These are phyloP conservation scores for Telmatherina bonti DNA, from an alignment of 2,797 vertebrate genomes.

Conservation along the genomic window DNA sequence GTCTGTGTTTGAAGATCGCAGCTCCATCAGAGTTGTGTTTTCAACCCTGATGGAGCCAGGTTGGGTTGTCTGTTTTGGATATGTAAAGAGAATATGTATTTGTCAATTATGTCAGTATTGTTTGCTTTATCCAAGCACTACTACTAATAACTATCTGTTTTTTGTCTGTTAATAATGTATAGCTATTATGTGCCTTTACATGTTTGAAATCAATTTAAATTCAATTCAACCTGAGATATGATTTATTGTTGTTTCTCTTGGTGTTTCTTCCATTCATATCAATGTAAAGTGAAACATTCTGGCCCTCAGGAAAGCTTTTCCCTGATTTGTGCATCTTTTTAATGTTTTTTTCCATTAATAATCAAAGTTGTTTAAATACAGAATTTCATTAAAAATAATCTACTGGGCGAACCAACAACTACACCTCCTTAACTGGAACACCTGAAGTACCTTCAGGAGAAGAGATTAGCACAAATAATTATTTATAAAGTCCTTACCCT, in stretches of 20 bases:
- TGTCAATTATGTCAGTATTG: too few species aligned
- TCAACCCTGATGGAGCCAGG: too few species aligned
- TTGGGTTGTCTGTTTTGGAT: too few species aligned
- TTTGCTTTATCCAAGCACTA: too few species aligned
- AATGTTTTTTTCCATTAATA: neutral
- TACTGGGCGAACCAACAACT: neutral
- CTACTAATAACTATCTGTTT: too few species aligned
- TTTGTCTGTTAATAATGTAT: too few species aligned
- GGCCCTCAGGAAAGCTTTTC: neutral
- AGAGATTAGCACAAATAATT: too few species aligned
- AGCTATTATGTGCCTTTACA: too few species aligned
- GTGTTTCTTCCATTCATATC: neutral
- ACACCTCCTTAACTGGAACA: neutral
- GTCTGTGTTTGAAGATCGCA: neutral
- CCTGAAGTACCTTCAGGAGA: neutral
- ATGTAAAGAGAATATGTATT: too few species aligned
- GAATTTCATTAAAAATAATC: neutral
- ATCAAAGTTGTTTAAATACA: neutral
- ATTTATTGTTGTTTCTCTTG: neutral
- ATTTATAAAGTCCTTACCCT: neutral
- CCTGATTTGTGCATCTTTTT: neutral
- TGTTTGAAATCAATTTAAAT: too few species aligned
- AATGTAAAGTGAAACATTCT: neutral
- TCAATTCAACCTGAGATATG: neutral
- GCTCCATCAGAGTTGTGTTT: neutral